Base-by-base conservation (phyloP, 2,113 vertebrate genomes). In the Scomber colias region DNA sequence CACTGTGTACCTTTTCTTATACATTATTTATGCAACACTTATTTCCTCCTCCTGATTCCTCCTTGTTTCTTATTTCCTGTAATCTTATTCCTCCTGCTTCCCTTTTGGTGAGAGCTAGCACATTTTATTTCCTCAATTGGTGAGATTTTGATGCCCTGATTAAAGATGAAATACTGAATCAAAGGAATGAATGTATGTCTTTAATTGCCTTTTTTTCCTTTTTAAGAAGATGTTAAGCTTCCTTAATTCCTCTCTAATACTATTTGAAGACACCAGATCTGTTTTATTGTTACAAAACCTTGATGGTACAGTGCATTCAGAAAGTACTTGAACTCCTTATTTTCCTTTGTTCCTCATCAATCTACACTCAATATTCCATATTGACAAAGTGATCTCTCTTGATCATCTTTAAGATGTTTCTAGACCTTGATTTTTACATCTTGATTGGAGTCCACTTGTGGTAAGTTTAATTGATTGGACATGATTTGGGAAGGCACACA, bases 1-100 rank as follows among this genome's bases (percentile, higher is more conserved):
- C 77, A 31, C 81, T 45, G n/a, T 68, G 24, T 64, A 73, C 64
- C 71, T 54, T 87, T 83, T 77, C 67, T 85, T 63, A 48, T 82
- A 66, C 70, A 84, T 91, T 86, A 91, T 92, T 83, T 82, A 89
- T 84, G 44, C 60, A 76, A 66, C 16, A 11, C 45, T 82, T 77
- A 75, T 81, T 89, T 73, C 66, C 44, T 72, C 14, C 40, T 59
- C 59, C 27, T 51, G 66, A 46, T 44, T 16, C 14, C 53, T 60
- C 30, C 10, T n/a, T 4, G 1, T 50, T 60, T 77, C 45, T 75
- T 77, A 48, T 74, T 86, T 83, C 19, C 64, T 77, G 12, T 84
- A 63, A 68, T 81, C 63, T 15, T 11, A 54, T 70, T 73, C 48
- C 15, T 55, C 51, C 19, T 21, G 73, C 50, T 76, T 12, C 5